Base-by-base conservation (phyloP, 1,140 invertebrate genomes). In the Formica selysi region DNA sequence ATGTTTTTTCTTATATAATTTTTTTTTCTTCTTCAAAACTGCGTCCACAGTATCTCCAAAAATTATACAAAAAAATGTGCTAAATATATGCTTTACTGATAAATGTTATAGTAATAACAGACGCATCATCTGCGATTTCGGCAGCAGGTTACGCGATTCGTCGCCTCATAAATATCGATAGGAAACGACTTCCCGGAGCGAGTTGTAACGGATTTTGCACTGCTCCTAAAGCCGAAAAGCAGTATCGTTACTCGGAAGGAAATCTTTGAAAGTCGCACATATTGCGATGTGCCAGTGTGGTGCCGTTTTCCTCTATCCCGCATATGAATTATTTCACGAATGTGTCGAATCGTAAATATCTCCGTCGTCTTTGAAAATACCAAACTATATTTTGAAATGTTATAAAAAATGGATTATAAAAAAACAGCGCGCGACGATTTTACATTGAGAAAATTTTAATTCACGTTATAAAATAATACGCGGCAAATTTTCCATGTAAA, bases 141-240 rank as follows among this genome's bases (percentile, higher is more conserved):
- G 26, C 65, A 70, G 16, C 70, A 59, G 36, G 48, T 57, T 57
- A 71, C 65, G 64, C 13, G 65, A 80, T 80, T 80, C 65, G 65
- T 80, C 74, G 29, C 48, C 61, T 74, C 78, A 88, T 87, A 88
- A 88, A 88, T 87, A 88, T 87, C 78, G 44, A 38, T 48, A 10
- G 54, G 54, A 87, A 88, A 87, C 71, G 54, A 76, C 54, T 84
- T 76, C 44, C 76, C 19, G 59, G n/a, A 41, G 13, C 61, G 29
- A 32, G 32, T 74, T 76, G 57, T 76, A 76, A 78, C 80, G 71
- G 22, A 67, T 62, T 59, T 61, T 32, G 78, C 64, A n/a, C 38
- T 51, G 51, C 26, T 65, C 61, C 44, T 29, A 57, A 64, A 87
- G 65, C 86, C 79, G 51, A 78, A 51, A 65, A 57, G 78, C 76